Evolutionary conservation across 2,113 vertebrate genomes (phyloP), one percentile per base, ranked within the genome.

Genomic region (Phyllopteryx taeniolatus): DNA sequence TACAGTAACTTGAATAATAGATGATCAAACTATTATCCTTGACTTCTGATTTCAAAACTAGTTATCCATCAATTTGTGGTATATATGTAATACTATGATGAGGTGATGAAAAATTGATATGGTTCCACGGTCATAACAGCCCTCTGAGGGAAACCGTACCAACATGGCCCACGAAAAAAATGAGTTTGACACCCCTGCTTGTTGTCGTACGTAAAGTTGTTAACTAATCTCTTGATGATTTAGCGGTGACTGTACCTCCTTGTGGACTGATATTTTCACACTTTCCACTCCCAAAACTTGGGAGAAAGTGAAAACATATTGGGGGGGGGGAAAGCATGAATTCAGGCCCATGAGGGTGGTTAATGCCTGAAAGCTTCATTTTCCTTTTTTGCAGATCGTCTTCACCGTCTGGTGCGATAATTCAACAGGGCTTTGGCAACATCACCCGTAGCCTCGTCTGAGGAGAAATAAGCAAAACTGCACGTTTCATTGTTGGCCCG

Each of bases 291-390:
- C 49, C 6, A 15, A 15, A 53, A 53, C 49, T 19, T 53, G 15
- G 56, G 12, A 14, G 22, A 59, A 59, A 59, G 22, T 31, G 56
- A 59, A 12, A 59, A 31, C 11, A 59, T 14, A 59, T 31, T 17
- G 19, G 13, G 47, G 15, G n/a, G 5, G 6, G 35, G 35, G 2
- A 39, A 39, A 39, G 6, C 35, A 39, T 39, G 2, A 39, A 39
- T 27, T 59, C 8, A 14, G 56, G 12, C 11, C 56, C 20, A 56
- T 9, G 12, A 76, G 15, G 49, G 42, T 73, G 42, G 39, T 71
- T 69, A 57, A 57, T 71, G 74, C 63, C 74, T 73, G 49, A 19
- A 43, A 74, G 76, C 46, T 19, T 49, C 73, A 60, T 74, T 79
- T 67, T 39, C 17, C 67, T 67, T 35, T 70, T 70, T 53, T 69